These are phyloP conservation scores for Drosophila ogumai DNA, from an alignment of 1,140 invertebrate genomes.

Conservation along the genomic window DNA sequence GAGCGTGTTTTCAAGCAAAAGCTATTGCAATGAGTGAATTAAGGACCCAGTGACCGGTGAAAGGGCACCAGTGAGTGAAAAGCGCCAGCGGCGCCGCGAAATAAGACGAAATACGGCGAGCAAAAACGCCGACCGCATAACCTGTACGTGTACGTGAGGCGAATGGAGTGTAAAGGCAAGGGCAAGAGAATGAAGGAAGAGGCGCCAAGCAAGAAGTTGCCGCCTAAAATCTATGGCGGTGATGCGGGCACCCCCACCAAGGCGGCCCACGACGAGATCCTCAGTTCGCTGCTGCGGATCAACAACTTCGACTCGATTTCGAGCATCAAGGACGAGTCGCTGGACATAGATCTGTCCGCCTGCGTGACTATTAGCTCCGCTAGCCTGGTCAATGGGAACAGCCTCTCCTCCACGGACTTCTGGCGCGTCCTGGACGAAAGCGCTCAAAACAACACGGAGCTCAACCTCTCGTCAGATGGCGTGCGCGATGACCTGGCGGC, in stretches of 20 bases:
- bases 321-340: slow-evolving; percentile 82
- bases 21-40: slow-evolving; percentile 52
- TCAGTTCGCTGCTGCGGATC: slow-evolving; percentile 75
- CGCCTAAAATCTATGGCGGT: slow-evolving; percentile 76
- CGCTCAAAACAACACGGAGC: slow-evolving; percentile 74
- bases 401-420: slow-evolving; percentile 80
- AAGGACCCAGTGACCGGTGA: slow-evolving; percentile 43
- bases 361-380: slow-evolving; percentile 79
- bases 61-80: slow-evolving; percentile 44
- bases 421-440: slow-evolving; percentile 81
- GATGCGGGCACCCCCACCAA: slow-evolving; percentile 69
- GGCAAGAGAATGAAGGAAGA: slow-evolving; percentile 80
- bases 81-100: slow-evolving; percentile 39
- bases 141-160: slow-evolving; percentile 77
- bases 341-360: slow-evolving; percentile 83
- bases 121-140: slow-evolving; percentile 78
- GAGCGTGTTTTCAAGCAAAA: slow-evolving; percentile 42
- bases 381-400: slow-evolving; percentile 74
- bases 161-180: slow-evolving; percentile 79
- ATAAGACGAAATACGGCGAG: slow-evolving; percentile 36
- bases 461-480: slow-evolving; percentile 63
- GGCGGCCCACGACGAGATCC: slow-evolving; percentile 79
- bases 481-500: slow-evolving; percentile 50
- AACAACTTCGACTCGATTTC: slow-evolving; percentile 83
- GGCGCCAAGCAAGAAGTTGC: slow-evolving; percentile 84